These are phyloP conservation scores for Pegoplata infirma DNA, from an alignment of 2,888 invertebrate species.

Conservation along the genomic window DNA sequence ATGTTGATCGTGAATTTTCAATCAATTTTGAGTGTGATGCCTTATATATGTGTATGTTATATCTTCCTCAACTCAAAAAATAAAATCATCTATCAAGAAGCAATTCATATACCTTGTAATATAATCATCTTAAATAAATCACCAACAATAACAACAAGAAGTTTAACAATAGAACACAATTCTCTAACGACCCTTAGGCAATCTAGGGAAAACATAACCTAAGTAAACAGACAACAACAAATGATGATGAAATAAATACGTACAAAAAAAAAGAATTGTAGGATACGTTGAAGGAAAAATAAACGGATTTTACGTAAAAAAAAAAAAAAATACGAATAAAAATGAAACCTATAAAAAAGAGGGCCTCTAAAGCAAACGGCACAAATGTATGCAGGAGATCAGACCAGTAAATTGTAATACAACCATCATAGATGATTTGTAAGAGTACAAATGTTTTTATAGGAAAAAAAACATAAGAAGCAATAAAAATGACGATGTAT, in stretches of 20 bases:
- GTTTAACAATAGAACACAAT: slow-evolving; percentile 20
- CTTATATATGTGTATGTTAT: too few relatives aligned
- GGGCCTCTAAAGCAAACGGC: neutral
- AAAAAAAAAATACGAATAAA: slow-evolving; percentile 9
- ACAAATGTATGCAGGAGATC: neutral
- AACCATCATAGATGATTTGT: slow-evolving; percentile 19
- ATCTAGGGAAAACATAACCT: slow-evolving; percentile 33
- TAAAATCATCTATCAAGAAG: slow-evolving; percentile 46
- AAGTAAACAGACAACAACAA: slow-evolving; percentile 29
- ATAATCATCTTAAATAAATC: slow-evolving; percentile 52
- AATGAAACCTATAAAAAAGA: slow-evolving; percentile 20
- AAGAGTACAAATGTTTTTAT: neutral
- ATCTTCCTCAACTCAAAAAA: neutral
- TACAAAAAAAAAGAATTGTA: neutral
- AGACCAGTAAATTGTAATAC: slow-evolving; percentile 1
- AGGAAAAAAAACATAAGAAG: slow-evolving; percentile 21
- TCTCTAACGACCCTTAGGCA: slow-evolving; percentile 42
- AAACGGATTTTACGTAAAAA: neutral
- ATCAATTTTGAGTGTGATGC: too few relatives aligned
- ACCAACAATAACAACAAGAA: slow-evolving; percentile 35
- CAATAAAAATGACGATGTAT: slow-evolving; percentile 40
- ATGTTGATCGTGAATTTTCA: too few relatives aligned
- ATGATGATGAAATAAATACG: neutral
- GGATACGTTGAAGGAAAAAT: slow-evolving; percentile 4
- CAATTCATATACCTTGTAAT: slow-evolving; percentile 27